These are phyloP conservation scores for Syngnathus acus DNA, from an alignment of 2,797 vertebrate species.

Conservation along the genomic window DNA sequence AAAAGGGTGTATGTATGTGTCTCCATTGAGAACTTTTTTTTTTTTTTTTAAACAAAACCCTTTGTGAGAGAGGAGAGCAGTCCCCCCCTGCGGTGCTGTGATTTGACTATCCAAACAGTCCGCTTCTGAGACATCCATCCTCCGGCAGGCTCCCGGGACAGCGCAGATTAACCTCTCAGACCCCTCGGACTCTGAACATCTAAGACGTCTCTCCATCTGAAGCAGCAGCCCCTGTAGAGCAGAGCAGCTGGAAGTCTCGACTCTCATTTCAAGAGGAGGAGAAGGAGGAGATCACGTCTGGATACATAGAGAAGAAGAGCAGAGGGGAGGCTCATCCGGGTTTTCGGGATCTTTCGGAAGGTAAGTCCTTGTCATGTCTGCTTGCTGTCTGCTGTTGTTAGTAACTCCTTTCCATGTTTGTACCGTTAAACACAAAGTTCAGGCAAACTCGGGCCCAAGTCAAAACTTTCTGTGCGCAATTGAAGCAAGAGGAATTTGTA, in stretches of 20 bases:
- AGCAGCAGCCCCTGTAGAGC: conserved; percentile 43
- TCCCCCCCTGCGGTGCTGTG: conserved; percentile 49
- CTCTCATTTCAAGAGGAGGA: conserved; percentile 32
- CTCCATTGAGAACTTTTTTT: conserved; percentile 33
- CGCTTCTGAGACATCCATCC: conserved; percentile 46
- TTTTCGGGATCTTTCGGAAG: conserved; percentile 43
- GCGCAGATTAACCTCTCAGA: conserved; percentile 53
- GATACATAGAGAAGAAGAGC: conserved; percentile 19
- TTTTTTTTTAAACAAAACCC: conserved; percentile 29
- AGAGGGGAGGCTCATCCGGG: conserved; percentile 21
- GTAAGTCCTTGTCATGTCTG: conserved; percentile 41
- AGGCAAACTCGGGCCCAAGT: not conserved
- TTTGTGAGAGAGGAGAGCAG: conserved; percentile 50
- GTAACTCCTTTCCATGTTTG: not conserved
- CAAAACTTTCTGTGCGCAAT: not conserved
- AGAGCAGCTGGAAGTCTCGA: conserved; percentile 34
- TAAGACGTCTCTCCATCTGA: conserved; percentile 59
- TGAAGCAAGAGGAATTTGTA: conserved; percentile 31
- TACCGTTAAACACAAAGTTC: not conserved
- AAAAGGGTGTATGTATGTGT: conserved; percentile 28
- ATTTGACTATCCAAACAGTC: conserved; percentile 73
- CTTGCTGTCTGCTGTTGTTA: not conserved
- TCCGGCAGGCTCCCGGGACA: conserved; percentile 54
- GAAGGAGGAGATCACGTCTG: conserved; percentile 23
- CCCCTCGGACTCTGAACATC: conserved; percentile 57